phyloP scores from a whole-genome alignment of 2,888 invertebrate species.

The Parascotia fuliginaria region DNA sequence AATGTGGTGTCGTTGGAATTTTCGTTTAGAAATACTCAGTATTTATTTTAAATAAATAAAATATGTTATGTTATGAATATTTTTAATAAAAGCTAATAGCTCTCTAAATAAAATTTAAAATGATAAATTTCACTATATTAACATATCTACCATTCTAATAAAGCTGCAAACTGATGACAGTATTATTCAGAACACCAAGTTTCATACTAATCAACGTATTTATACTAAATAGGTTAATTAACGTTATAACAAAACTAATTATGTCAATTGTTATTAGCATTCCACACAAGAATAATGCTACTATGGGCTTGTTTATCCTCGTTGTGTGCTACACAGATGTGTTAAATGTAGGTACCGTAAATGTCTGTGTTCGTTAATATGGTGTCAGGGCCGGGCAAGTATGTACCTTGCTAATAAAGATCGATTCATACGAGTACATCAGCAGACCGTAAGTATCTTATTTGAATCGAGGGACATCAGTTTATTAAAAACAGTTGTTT shows the following conservation, averaged over 20 bases:
- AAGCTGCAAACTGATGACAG: background rate
- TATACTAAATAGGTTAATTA: background rate
- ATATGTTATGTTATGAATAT: too few relatives aligned
- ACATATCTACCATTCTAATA: background rate
- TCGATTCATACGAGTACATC: slow-evolving; percentile 40
- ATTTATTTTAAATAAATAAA: too few relatives aligned
- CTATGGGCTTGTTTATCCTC: slow-evolving; percentile 15
- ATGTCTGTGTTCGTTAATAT: slow-evolving; percentile 30
- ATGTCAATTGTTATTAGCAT: background rate
- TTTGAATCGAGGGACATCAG: too few relatives aligned
- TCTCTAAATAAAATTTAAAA: too few relatives aligned
- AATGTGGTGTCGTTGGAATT: too few relatives aligned
- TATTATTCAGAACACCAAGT: background rate
- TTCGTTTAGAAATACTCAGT: too few relatives aligned
- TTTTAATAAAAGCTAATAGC: too few relatives aligned
- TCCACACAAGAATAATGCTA: background rate
- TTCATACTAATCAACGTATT: background rate
- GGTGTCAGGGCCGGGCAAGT: slow-evolving; percentile 43
- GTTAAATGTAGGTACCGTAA: slow-evolving; percentile 21
- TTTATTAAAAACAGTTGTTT: too few relatives aligned
- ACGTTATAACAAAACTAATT: background rate
- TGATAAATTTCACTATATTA: too few relatives aligned
- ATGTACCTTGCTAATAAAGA: slow-evolving; percentile 22
- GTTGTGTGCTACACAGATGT: slow-evolving; percentile 12
- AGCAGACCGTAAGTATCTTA: too few relatives aligned